These are phyloP conservation scores for Amia ocellicauda DNA, from an alignment of 2,113 vertebrate species.

Conservation along the genomic window DNA sequence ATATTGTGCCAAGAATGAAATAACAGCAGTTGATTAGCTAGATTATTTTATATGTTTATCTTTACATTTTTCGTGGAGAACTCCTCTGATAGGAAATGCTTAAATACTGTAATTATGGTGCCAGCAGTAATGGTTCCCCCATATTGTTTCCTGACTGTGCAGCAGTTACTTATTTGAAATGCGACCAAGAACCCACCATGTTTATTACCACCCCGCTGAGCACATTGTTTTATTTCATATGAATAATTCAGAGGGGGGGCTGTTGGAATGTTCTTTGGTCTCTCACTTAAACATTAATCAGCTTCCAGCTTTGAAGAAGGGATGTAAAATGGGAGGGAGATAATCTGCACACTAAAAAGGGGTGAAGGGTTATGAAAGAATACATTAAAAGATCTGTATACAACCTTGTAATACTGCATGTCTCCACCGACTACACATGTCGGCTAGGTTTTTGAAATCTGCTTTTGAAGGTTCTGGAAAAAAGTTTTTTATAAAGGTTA, in stretches of 20 bases:
- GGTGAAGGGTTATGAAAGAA: too few species aligned
- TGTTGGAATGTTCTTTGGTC: constrained; percentile 27
- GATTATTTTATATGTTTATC: too few species aligned
- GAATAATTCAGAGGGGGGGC: constrained; percentile 49
- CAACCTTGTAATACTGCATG: too few species aligned
- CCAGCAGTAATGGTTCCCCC: not conserved
- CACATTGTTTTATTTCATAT: constrained; percentile 40
- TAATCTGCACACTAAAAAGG: constrained; percentile 1
- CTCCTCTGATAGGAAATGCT: not conserved
- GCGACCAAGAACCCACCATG: constrained; percentile 29
- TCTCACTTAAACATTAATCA: constrained; percentile 36
- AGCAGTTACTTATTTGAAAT: constrained; percentile 46
- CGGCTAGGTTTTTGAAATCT: too few species aligned
- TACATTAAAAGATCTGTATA: too few species aligned
- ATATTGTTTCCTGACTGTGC: constrained; percentile 10
- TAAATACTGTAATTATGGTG: not conserved
- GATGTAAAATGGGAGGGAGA: constrained; percentile 26
- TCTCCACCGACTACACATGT: too few species aligned
- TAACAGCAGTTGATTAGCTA: too few species aligned
- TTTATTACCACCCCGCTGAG: constrained; percentile 29
- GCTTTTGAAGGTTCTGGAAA: too few species aligned
- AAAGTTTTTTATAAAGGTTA: too few species aligned
- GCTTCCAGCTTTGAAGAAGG: constrained; percentile 30
- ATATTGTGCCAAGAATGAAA: too few species aligned
- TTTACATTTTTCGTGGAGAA: too few species aligned